Conservation (phyloP, 2,797 vertebrate genomes). For the Erpetoichthys calabaricus region DNA sequence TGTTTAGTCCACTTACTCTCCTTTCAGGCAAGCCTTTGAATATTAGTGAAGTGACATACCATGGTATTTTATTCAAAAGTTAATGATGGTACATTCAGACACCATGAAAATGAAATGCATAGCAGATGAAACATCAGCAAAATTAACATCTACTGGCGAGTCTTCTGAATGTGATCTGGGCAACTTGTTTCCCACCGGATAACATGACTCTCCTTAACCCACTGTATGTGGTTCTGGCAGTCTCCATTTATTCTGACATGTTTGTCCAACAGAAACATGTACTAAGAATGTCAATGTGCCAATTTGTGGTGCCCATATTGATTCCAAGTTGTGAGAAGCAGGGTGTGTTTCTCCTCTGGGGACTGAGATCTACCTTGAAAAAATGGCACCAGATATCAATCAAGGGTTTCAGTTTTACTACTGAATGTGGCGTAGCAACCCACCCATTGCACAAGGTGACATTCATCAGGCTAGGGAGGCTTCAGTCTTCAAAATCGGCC, state of each 20-base stretch:
- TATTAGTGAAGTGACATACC: slow-evolving; percentile 28
- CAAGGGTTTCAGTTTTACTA: slow-evolving; percentile 15
- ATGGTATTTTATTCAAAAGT: slow-evolving; percentile 35
- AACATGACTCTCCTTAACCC: too few relatives aligned
- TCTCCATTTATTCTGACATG: slow-evolving; percentile 52
- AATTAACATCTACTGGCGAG: slow-evolving; percentile 34
- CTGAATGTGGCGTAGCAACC: slow-evolving; percentile 26
- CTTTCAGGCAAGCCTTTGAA: too few relatives aligned
- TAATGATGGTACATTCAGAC: too few relatives aligned
- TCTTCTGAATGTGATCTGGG: slow-evolving; percentile 32
- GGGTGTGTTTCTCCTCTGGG: slow-evolving; percentile 38
- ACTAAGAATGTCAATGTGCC: slow-evolving; percentile 62
- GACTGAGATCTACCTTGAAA: slow-evolving; percentile 29
- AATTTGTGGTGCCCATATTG: slow-evolving; percentile 61
- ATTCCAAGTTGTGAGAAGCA: too few relatives aligned
- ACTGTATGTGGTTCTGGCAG: slow-evolving; percentile 56
- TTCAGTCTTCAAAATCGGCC: slow-evolving; percentile 35
- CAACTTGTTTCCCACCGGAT: slow-evolving; percentile 36
- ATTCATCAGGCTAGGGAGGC: background rate
- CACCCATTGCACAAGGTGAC: background rate
- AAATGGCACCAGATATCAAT: slow-evolving; percentile 30
- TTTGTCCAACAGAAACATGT: slow-evolving; percentile 59
- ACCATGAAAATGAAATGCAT: too few relatives aligned
- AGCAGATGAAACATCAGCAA: too few relatives aligned
- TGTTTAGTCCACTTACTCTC: too few relatives aligned